Conservation (phyloP, 2,888 invertebrate genomes). For the Campoplex capitator region DNA sequence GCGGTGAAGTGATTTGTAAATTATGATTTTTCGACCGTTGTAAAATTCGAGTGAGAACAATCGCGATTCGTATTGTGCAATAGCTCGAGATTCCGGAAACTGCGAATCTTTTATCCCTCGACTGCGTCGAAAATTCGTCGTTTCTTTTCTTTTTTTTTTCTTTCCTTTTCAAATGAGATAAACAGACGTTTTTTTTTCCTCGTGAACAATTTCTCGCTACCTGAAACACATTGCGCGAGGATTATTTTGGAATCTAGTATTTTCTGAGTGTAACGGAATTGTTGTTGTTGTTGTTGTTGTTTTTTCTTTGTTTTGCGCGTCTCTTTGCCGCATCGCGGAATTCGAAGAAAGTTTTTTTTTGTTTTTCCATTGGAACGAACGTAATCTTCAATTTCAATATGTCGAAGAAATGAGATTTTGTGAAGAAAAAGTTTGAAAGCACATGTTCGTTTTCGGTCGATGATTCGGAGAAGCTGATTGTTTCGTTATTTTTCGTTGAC, state of each 20-base stretch:
- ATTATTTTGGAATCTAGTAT: not conserved
- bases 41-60: not conserved
- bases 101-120: not conserved
- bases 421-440: not conserved
- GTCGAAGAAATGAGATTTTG: not conserved
- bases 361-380: not conserved
- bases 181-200: not conserved
- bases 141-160: not conserved
- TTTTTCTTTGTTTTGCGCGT: constrained; percentile 8
- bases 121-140: not conserved
- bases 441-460: too few species aligned
- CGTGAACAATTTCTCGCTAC: not conserved
- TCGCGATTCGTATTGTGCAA: not conserved
- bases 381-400: not conserved
- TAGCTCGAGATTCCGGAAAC: not conserved
- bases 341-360: not conserved
- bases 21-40: not conserved
- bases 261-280: not conserved
- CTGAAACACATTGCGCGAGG: not conserved
- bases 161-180: not conserved
- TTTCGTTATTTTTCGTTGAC: not conserved
- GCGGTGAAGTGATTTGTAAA: not conserved
- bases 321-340: not conserved
- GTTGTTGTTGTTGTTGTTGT: not conserved
- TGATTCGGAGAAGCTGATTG: not conserved